Evolutionary conservation across 64 coral and sea anemone genomes (phyloP), one percentile per base, ranked within the genome.

Genomic region (Pachyseris speciosa): DNA sequence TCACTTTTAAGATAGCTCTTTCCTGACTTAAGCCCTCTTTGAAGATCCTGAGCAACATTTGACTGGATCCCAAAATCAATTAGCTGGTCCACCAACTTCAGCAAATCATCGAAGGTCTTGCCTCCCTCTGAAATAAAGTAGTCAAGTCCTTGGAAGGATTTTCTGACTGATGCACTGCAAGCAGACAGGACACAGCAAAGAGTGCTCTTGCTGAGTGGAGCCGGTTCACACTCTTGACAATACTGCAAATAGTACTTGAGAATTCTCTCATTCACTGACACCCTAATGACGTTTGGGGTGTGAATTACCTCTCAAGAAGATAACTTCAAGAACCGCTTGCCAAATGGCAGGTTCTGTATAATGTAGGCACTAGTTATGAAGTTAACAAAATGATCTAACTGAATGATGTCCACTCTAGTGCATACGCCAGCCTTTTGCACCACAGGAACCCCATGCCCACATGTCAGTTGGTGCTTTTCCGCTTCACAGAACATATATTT

Each of bases 261-360:
- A 44, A 79, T 24, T 79, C 42, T 39, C 44, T 39, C 37, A 45
- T 39, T 39, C 24, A 45, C 75, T 25, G 42, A 44, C 25, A 79
- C 75, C 41, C 75, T 79, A 25, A 79, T 48, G 37, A 79, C 75
- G n/a, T 79, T 79, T 44, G 75, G 75, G 42, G 42, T 79, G 37
- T 79, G 37, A 79, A 79, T 79, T 52, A 50, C 42, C 42, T 79
- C 44, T 52, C 75, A 26, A 44, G 75, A 79, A 30, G 75, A 9
- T 44, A 79, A 45, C 42, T 79, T 53, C 44, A 79, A 79, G 37
- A 45, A 44, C 11, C 40, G 37, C 17, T 45, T 44, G 33, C 75
- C 45, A 53, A 79, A 79, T 52, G 75, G 75, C 37, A 79, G 75
- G 7, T 79, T 51, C 42, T 79, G 75, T 39, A 79, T 44, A 24